Evolutionary conservation across 2,888 invertebrate species (phyloP), one percentile per base, ranked within the genome.

Genomic region (Melikaiella ostensackeni): DNA sequence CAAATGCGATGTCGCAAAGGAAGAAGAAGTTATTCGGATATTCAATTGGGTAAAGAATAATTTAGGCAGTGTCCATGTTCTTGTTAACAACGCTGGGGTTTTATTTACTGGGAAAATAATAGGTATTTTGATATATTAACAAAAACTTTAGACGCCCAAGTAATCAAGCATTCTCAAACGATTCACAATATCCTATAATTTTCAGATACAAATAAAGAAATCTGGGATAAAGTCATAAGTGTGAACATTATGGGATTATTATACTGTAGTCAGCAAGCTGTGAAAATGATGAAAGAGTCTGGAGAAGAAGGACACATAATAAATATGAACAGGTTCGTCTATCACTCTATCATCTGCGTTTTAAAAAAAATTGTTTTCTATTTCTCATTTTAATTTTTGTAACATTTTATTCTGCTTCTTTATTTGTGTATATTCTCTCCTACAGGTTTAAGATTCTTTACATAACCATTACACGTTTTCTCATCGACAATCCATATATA

Each of bases 81-180:
- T 92, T 35, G 86, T 92, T 5, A 92, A 92, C 76, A 91, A 91
- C 77, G 92, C 92, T 21, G 92, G 91, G 5, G n/a, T 87, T 7
- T n/a, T 78, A 5, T 63, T 75, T 13, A 38, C 78, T 7, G 84
- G 83, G 21, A 80, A 77, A 21, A 77, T 90, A 70, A 79, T 82
- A 42, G 86, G 88, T 84, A 80, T 55, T 55, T 7, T 50, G 2
- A n/a, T 11, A 5, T 35, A 21, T 35, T 21, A 9, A 63, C 21
- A 55, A 21, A 63, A 38, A 11, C 1, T 21, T 8, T 11, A n/a
- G 19, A n/a, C 8, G 9, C 19, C 16, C 4, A 62, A 62, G 24
- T 2, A 16, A 42, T 42, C 11, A 16, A 6, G 5, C 6, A 42
- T 42, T 16, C 6, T 2, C 16, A 5, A 42, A 6, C 13, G 16